Evolutionary conservation across 2,113 vertebrate species (phyloP).

Genomic region (Colistium nudipinnis): DNA sequence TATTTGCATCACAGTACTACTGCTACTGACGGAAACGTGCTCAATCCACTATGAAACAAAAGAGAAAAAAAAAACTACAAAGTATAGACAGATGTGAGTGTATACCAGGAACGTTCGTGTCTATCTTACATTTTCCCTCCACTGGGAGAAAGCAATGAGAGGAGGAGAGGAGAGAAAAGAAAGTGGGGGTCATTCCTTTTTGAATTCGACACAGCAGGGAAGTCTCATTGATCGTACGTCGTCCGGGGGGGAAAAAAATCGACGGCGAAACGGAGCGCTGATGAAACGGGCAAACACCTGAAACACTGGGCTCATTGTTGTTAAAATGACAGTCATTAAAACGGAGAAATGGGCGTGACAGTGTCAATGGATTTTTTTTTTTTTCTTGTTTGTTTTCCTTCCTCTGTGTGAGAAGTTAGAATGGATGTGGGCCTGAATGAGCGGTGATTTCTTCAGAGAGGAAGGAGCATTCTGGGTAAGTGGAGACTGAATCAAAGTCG

Average conservation of each 20-base stretch:
- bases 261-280: constrained; percentile 64
- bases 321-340: constrained; percentile 67
- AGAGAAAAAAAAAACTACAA: constrained; percentile 62
- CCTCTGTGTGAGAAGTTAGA: constrained; percentile 27
- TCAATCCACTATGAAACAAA: constrained; percentile 72
- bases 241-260: constrained; percentile 69
- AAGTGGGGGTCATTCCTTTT: constrained; percentile 77
- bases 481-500: constrained; percentile 62
- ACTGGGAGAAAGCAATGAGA: constrained; percentile 79
- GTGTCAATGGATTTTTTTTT: constrained; percentile 55
- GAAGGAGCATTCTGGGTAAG: constrained; percentile 27
- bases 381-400: not conserved
- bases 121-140: constrained; percentile 82
- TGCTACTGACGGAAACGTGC: constrained; percentile 72
- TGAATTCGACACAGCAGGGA: constrained; percentile 74
- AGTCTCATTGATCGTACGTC: constrained; percentile 72
- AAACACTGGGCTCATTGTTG: constrained; percentile 72
- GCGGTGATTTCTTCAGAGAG: constrained; percentile 33
- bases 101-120: constrained; percentile 76
- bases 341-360: constrained; percentile 54
- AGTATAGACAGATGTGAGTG: constrained; percentile 75
- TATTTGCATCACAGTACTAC: constrained; percentile 76
- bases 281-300: constrained; percentile 74
- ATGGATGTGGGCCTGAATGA: constrained; percentile 52
- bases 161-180: constrained; percentile 71